phyloP scores from a whole-genome alignment of 2,113 vertebrate species.

The Numenius arquata region DNA sequence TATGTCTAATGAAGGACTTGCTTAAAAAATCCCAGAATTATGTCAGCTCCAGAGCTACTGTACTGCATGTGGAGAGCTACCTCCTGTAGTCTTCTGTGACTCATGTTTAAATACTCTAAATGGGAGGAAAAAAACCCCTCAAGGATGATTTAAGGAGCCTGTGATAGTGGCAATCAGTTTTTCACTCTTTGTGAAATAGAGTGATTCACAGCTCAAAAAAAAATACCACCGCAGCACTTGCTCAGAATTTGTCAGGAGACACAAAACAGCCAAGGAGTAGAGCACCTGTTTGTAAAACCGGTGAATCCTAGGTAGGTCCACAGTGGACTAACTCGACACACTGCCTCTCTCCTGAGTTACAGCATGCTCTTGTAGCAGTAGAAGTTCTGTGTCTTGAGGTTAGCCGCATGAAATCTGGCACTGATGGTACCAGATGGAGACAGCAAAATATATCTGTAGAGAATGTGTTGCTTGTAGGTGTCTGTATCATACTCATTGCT shows the following conservation, averaged over 20 bases:
- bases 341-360: background rate
- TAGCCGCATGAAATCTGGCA: background rate
- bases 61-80: background rate
- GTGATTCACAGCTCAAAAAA: background rate
- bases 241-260: background rate
- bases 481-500: background rate
- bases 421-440: background rate
- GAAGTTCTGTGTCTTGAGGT: background rate
- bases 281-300: background rate
- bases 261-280: background rate
- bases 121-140: background rate
- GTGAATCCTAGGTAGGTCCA: background rate
- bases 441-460: background rate
- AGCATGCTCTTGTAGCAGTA: background rate
- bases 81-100: background rate
- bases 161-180: background rate
- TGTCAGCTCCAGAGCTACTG: background rate
- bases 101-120: background rate
- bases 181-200: background rate
- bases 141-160: background rate
- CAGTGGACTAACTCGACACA: fast-evolving
- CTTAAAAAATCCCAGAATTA: background rate
- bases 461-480: background rate
- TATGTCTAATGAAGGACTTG: background rate
- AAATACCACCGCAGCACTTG: background rate